Evolutionary conservation across 2,888 invertebrate species (phyloP).

Genomic region (Margaritifera margaritifera): DNA sequence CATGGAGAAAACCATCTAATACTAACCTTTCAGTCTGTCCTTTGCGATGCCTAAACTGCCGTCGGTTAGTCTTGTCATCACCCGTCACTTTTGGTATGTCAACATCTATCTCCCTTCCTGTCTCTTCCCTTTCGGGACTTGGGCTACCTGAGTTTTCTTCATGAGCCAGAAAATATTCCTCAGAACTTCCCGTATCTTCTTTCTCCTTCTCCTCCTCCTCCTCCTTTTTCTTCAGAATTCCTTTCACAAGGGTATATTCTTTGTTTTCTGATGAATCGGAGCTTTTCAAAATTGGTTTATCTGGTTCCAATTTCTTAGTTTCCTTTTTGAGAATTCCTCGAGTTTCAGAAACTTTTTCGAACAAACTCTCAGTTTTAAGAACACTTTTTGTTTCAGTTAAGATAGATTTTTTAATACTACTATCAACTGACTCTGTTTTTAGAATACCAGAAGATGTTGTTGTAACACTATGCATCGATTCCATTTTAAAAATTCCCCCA

Average conservation of each 20-base stretch:
- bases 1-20: too few species aligned
- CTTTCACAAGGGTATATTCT: not conserved
- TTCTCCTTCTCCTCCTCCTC: not conserved
- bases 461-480: too few species aligned
- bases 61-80: not conserved
- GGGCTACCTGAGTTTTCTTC: too few species aligned
- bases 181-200: not conserved
- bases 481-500: too few species aligned
- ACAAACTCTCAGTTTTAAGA: constrained; percentile 35
- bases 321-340: constrained; percentile 55
- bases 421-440: constrained; percentile 37
- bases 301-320: constrained; percentile 35
- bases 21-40: not conserved
- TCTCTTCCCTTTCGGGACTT: too few species aligned
- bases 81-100: not conserved
- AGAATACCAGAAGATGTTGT: constrained; percentile 45
- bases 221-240: constrained; percentile 9
- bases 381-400: constrained; percentile 46
- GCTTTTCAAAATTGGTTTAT: constrained; percentile 32
- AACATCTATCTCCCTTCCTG: constrained; percentile 3
- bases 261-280: constrained; percentile 1
- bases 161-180: not conserved
- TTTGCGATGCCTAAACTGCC: not conserved
- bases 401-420: constrained; percentile 23
- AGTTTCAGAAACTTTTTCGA: constrained; percentile 13